These are phyloP conservation scores for Onthophagus taurus DNA, from an alignment of 1,140 invertebrate genomes.

Conservation along the genomic window DNA sequence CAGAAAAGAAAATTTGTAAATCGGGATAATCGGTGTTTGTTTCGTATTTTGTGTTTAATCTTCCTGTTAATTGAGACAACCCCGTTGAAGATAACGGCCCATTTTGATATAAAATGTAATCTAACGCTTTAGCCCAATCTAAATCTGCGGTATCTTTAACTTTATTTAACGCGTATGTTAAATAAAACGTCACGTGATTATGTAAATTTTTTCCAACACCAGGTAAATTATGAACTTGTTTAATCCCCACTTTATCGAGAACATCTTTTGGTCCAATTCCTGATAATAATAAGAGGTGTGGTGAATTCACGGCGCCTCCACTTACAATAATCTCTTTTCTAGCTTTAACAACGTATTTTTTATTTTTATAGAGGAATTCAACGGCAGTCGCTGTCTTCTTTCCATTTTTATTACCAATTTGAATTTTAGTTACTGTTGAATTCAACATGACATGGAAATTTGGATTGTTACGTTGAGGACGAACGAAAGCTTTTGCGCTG, in stretches of 20 bases:
- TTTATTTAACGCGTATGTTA: constrained; percentile 42
- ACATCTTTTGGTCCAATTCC: constrained; percentile 48
- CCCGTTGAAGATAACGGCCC: constrained; percentile 52
- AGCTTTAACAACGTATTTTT: constrained; percentile 29
- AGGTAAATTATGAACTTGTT: constrained; percentile 50
- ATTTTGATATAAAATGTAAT: constrained; percentile 49
- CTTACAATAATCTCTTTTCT: constrained; percentile 49
- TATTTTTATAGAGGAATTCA: constrained; percentile 40
- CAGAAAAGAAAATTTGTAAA: constrained; percentile 58
- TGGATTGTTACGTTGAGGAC: constrained; percentile 45
- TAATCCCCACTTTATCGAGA: constrained; percentile 41
- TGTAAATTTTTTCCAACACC: constrained; percentile 69
- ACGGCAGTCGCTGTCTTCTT: constrained; percentile 32
- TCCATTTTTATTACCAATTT: constrained; percentile 16
- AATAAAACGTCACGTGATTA: constrained; percentile 55
- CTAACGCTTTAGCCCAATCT: constrained; percentile 48
- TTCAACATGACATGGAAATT: constrained; percentile 65
- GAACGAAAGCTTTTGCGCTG: constrained; percentile 52
- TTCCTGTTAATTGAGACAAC: constrained; percentile 47
- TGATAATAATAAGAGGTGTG: constrained; percentile 48
- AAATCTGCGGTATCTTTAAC: constrained; percentile 47
- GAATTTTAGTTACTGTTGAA: constrained; percentile 48
- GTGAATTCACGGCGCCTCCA: constrained; percentile 48
- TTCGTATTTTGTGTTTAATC: constrained; percentile 48
- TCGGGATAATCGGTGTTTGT: constrained; percentile 46